Evolutionary conservation across 1,140 invertebrate genomes (phyloP).

Genomic region (Drosophila bocqueti): DNA sequence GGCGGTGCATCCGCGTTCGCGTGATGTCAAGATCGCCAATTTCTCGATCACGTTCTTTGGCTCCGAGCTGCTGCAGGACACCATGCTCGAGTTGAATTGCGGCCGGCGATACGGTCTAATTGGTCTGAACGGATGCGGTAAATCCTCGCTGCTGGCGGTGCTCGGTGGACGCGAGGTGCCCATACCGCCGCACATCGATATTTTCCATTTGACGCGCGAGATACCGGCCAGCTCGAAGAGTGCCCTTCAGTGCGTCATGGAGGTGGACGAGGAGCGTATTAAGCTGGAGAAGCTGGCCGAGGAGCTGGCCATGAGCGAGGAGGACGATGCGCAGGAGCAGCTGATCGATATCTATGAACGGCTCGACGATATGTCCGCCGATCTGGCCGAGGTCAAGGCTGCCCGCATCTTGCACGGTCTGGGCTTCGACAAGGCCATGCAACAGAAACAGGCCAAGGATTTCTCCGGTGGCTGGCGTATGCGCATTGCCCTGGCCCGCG

Average conservation of each 20-base stretch:
- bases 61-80: conserved; percentile 97
- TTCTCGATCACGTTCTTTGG: conserved; percentile 99
- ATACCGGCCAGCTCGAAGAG: conserved; percentile 97
- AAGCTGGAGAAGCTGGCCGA: conserved; percentile 97
- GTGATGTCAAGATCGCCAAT: conserved; percentile 98
- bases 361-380: conserved; percentile 97
- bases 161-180: conserved; percentile 97
- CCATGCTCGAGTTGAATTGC: conserved; percentile 98
- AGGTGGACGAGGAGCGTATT: conserved; percentile 97
- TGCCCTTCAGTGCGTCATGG: conserved; percentile 98
- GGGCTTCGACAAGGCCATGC: conserved; percentile 98
- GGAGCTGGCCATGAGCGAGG: conserved; percentile 92
- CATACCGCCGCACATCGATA: conserved; percentile 98
- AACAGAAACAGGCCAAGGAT: conserved; percentile 95
- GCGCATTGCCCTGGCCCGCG: conserved; percentile 99
- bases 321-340: conserved; percentile 97
- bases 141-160: conserved; percentile 96
- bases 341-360: conserved; percentile 99
- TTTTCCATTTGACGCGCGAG: conserved; percentile 98
- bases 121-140: conserved; percentile 98
- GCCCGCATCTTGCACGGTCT: conserved; percentile 98
- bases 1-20: conserved; percentile 96
- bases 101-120: conserved; percentile 98
- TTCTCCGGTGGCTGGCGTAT: conserved; percentile 99
- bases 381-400: conserved; percentile 97